phyloP scores from a whole-genome alignment of 2,888 invertebrate species.

The Drosophila subsilvestris region DNA sequence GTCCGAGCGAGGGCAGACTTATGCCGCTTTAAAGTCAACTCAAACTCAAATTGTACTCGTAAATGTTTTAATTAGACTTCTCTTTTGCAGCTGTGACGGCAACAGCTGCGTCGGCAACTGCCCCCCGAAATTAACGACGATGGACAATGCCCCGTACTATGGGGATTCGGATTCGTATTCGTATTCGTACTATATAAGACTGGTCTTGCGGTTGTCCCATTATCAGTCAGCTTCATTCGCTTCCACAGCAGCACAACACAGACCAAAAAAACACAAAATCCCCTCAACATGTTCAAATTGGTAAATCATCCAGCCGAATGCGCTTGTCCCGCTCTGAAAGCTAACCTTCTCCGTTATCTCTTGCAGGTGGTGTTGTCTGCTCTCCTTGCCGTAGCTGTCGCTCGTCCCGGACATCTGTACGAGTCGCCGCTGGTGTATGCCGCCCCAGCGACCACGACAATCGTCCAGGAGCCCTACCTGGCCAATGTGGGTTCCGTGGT shows the following conservation, averaged over 20 bases:
- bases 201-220: conserved; percentile 19
- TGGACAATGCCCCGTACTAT: conserved; percentile 1
- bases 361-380: conserved; percentile 80
- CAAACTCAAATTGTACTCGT: conserved; percentile 24
- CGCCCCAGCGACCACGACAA: conserved; percentile 74
- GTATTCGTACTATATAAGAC: conserved; percentile 48
- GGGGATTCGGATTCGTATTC: conserved; percentile 7
- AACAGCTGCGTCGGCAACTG: background rate
- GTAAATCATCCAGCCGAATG: conserved; percentile 57
- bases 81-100: conserved; percentile 26
- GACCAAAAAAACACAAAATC: conserved; percentile 63
- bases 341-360: background rate
- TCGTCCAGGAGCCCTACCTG: conserved; percentile 79
- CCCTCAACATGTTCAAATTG: conserved; percentile 82
- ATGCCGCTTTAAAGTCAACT: conserved; percentile 19
- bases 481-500: conserved; percentile 82
- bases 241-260: conserved; percentile 73
- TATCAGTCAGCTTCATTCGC: conserved; percentile 62
- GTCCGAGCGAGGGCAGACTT: conserved; percentile 29
- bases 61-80: conserved; percentile 49
- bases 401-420: conserved; percentile 78
- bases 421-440: conserved; percentile 76
- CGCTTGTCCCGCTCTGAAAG: background rate
- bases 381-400: conserved; percentile 81
- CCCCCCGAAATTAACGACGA: conserved; percentile 2